A percentile compares a stretch with the other conserved stretches of the same genome.
These are phyloP conservation scores for Magallana ariakensis DNA, from an alignment of 1,140 invertebrate genomes.

Conservation along the genomic window DNA sequence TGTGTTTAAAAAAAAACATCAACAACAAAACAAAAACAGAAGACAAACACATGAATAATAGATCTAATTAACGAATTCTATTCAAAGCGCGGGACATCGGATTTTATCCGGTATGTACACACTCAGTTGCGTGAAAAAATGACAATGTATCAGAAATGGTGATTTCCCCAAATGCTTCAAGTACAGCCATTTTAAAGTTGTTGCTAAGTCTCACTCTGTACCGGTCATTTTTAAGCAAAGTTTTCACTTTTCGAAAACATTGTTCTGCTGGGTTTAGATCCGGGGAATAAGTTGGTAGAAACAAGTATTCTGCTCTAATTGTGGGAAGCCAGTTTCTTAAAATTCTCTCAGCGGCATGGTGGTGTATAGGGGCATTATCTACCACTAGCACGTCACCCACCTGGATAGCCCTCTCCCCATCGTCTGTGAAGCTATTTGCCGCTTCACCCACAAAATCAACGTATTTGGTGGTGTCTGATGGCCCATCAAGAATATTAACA, in stretches of 20 bases:
- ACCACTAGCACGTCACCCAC: no score
- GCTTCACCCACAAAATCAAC: constrained; percentile 21
- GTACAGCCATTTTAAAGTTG: background rate
- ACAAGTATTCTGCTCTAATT: constrained; percentile 15
- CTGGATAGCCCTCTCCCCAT: background rate
- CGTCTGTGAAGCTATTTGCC: constrained; percentile 25
- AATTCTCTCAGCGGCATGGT: constrained; percentile 12
- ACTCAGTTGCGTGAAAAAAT: background rate
- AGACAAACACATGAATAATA: no score
- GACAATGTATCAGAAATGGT: background rate
- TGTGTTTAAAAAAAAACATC: no score
- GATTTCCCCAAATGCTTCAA: background rate
- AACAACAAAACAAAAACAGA: no score
- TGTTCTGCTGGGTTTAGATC: constrained; percentile 40
- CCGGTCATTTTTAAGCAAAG: background rate
- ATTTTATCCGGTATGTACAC: background rate
- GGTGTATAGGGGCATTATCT: constrained; percentile 4
- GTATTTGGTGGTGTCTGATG: no score
- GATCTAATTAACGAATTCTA: no score
- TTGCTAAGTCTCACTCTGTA: background rate
- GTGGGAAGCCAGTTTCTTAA: constrained; percentile 8
- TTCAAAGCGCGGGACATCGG: no score
- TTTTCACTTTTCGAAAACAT: constrained; percentile 40
- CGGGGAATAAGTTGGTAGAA: constrained; percentile 34
- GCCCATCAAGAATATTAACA: no score